phyloP scores from a whole-genome alignment of 2,113 vertebrate genomes.

The Rana temporaria region DNA sequence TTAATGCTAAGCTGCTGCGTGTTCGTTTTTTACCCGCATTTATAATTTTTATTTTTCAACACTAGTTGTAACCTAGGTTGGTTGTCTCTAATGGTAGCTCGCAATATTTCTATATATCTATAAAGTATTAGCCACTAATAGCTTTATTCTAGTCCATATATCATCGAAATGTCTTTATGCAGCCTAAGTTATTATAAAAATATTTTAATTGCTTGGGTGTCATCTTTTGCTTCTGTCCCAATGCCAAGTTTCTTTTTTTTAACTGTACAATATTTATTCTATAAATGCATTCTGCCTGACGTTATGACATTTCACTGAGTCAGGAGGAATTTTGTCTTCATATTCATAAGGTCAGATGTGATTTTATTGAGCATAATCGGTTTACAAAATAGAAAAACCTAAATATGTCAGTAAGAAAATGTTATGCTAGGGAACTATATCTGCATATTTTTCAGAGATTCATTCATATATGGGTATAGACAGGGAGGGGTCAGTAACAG shows the following conservation, averaged over 20 bases:
- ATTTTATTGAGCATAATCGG: slow-evolving; percentile 40
- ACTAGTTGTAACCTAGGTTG: too few species aligned
- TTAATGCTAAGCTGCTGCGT: too few species aligned
- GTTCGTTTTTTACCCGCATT: too few species aligned
- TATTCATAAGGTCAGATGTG: slow-evolving; percentile 40
- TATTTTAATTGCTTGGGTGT: not conserved
- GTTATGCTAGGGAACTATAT: not conserved
- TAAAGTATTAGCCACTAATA: not conserved
- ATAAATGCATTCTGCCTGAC: slow-evolving; percentile 4
- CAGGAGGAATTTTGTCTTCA: slow-evolving; percentile 33
- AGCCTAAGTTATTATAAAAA: slow-evolving; percentile 12
- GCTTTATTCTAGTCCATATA: not conserved
- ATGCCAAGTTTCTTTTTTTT: not conserved
- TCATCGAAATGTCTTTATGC: slow-evolving; percentile 20
- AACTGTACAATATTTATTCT: slow-evolving; percentile 23
- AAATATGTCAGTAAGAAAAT: slow-evolving; percentile 15
- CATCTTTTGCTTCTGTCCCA: not conserved
- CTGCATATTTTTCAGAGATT: slow-evolving; percentile 9
- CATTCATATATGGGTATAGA: not conserved
- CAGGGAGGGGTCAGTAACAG: too few species aligned
- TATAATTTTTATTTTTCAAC: too few species aligned
- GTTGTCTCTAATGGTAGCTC: too few species aligned
- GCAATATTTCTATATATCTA: too few species aligned
- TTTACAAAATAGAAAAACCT: slow-evolving; percentile 36
- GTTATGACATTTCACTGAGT: slow-evolving; percentile 36